A percentile compares a stretch with the other conserved stretches of the same genome.
Conservation (phyloP, 2,888 invertebrate genomes). For the Hypomecis punctinalis region DNA sequence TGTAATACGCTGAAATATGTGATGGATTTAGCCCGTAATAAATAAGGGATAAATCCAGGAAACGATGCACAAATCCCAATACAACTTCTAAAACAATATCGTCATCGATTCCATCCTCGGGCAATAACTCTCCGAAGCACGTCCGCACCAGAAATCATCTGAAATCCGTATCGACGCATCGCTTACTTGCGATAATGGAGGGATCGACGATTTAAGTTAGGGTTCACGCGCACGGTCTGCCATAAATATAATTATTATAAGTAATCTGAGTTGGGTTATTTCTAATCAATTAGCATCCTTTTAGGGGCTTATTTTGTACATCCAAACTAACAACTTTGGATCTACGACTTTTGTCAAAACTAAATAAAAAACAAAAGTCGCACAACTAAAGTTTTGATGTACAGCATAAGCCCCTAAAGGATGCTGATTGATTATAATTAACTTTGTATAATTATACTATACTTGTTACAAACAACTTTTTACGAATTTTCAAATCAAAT, state of each 20-base stretch:
- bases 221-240: constrained; percentile 3
- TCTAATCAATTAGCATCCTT: too few species aligned
- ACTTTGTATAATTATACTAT: too few species aligned
- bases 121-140: constrained; percentile 41
- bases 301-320: too few species aligned
- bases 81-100: constrained; percentile 29
- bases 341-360: too few species aligned
- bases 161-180: constrained; percentile 41
- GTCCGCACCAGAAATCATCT: constrained; percentile 41
- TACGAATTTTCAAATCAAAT: too few species aligned
- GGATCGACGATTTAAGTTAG: constrained; percentile 23
- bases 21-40: not conserved
- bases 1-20: not conserved
- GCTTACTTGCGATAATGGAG: constrained; percentile 44
- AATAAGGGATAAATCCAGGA: not conserved
- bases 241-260: not conserved
- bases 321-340: too few species aligned
- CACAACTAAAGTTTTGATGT: too few species aligned
- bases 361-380: too few species aligned
- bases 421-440: too few species aligned
- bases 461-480: too few species aligned
- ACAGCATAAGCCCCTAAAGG: too few species aligned
- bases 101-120: constrained; percentile 35
- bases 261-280: too few species aligned
- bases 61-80: constrained; percentile 21